These are phyloP conservation scores for Agrochola lychnidis DNA, from an alignment of 2,888 invertebrate genomes.

Conservation along the genomic window DNA sequence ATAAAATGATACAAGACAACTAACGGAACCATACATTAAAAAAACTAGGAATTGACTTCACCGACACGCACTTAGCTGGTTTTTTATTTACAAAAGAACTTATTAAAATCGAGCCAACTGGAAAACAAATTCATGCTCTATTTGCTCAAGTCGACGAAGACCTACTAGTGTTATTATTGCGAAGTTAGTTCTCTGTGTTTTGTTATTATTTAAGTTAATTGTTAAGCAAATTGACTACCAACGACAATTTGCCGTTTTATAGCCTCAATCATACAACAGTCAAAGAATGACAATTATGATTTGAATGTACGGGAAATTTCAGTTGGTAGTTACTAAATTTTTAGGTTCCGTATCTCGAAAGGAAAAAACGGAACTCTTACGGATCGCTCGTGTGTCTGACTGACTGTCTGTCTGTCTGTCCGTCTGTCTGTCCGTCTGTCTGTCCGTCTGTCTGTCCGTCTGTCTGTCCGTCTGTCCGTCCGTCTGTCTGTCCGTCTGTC, in stretches of 20 bases:
- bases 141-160: slow-evolving; percentile 13
- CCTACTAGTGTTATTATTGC: not conserved
- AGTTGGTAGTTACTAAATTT: too few relatives aligned
- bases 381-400: too few relatives aligned
- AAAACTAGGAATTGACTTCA: not conserved
- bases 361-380: too few relatives aligned
- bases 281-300: not conserved
- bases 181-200: slow-evolving; percentile 3
- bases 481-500: too few relatives aligned
- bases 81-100: slow-evolving; percentile 7
- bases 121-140: slow-evolving; percentile 10
- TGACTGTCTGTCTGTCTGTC: too few relatives aligned
- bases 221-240: not conserved
- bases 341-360: too few relatives aligned
- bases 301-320: not conserved
- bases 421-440: too few relatives aligned
- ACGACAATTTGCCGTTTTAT: not conserved
- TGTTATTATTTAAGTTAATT: not conserved
- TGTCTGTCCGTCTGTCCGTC: too few relatives aligned
- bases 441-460: too few relatives aligned
- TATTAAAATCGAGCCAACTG: slow-evolving; percentile 12
- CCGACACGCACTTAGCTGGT: slow-evolving; percentile 13
- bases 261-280: not conserved
- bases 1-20: not conserved
- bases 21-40: not conserved